Evolutionary conservation across 2,797 vertebrate genomes (phyloP), one percentile per base, ranked within the genome.

Genomic region (Allenopithecus nigroviridis): DNA sequence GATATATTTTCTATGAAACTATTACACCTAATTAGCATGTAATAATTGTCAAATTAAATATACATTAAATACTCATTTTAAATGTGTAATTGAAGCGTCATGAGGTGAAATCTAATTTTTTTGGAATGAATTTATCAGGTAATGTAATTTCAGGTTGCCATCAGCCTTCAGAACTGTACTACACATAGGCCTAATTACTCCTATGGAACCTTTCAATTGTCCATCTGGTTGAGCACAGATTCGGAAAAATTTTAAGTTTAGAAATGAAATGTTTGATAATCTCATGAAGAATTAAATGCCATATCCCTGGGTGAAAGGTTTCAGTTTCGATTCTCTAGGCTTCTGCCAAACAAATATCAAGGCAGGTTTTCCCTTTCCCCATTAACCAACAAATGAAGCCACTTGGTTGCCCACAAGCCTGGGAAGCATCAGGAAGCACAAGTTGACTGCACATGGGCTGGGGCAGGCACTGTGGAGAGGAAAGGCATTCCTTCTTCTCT

Each of bases 21-120:
- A 97, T 98, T 98, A 87, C 87, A 98, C 97, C 98, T 98, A 98
- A 98, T 98, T 98, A 98, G 92, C 81, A 97, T 98, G 93, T 98
- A 98, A 98, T 98, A 98, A 98, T 97, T 98, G 96, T 98, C 97
- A 96, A 98, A 98, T 98, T 99, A 98, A 98, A 96, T 98, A 96
- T 97, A 97, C 98, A 98, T 98, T 97, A 98, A 98, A 97, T 97
- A 94, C 96, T 98, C 98, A 98, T 97, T 98, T 98, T 96, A 98
- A 95, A 91, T 96, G 95, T 97, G 70, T 97, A 98, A 98, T 98
- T 98, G 97, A 97, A 98, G 93, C 98, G 96, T 98, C 98, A 98
- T 97, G 98, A 98, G 95, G 96, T 98, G 97, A 98, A 98, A 97
- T 96, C 93, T 98, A 96, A 97, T 97, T 97, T 98, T 97, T 98